A percentile compares a stretch with the other conserved stretches of the same genome.
Conservation (phyloP, 2,888 invertebrate genomes). For the Liposcelis brunnea region DNA sequence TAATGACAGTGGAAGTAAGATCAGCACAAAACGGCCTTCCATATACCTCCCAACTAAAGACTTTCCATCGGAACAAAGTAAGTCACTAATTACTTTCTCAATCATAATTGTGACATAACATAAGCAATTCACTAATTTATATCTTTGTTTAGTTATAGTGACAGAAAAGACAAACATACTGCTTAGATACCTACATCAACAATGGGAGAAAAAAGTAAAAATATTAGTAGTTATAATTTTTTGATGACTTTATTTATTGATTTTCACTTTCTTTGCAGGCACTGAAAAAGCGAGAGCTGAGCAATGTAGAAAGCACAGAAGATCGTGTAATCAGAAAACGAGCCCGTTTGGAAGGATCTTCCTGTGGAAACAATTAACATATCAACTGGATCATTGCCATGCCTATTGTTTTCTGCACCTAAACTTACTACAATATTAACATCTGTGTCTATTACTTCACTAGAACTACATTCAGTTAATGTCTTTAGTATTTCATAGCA, state of each 20-base stretch:
- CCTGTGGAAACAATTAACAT: slow-evolving; percentile 1
- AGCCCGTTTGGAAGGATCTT: slow-evolving; percentile 31
- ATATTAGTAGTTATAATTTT: slow-evolving; percentile 11
- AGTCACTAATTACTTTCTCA: no score
- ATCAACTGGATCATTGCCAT: not conserved
- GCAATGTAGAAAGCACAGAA: slow-evolving; percentile 32
- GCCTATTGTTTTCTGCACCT: no score
- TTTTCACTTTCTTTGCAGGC: slow-evolving; percentile 32
- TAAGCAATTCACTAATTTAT: no score
- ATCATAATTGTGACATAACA: no score
- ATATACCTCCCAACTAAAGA: slow-evolving; percentile 88
- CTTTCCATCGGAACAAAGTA: slow-evolving; percentile 83
- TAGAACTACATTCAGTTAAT: no score
- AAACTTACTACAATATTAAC: no score
- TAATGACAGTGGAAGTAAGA: slow-evolving; percentile 65
- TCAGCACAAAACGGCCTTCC: slow-evolving; percentile 69
- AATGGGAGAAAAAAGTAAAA: slow-evolving; percentile 81
- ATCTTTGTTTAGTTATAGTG: slow-evolving; percentile 60
- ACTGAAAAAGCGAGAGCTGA: slow-evolving; percentile 40
- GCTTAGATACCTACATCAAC: slow-evolving; percentile 81
- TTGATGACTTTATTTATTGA: slow-evolving; percentile 7
- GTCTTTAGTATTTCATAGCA: no score
- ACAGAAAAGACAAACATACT: slow-evolving; percentile 91
- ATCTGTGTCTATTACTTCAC: no score
- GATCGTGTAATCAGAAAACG: slow-evolving; percentile 41